Evolutionary conservation across 2,888 invertebrate genomes (phyloP).

Genomic region (Scaptomyza flava): DNA sequence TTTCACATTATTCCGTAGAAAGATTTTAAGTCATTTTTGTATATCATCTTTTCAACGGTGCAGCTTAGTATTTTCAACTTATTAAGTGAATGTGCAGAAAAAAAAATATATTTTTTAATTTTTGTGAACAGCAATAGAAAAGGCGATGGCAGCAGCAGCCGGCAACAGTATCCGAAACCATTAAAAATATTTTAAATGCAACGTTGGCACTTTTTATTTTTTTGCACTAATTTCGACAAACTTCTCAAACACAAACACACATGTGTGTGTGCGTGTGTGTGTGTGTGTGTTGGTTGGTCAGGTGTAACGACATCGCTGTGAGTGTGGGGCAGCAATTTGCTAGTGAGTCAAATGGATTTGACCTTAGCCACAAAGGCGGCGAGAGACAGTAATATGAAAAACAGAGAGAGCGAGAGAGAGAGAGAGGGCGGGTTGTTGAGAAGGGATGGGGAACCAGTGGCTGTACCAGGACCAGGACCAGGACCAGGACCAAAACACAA

Average conservation of each 20-base stretch:
- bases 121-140: conserved; percentile 18
- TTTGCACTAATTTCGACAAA: conserved; percentile 65
- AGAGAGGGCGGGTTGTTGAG: too few species aligned
- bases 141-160: conserved; percentile 16
- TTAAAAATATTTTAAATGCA: conserved; percentile 76
- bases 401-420: too few species aligned
- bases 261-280: conserved; percentile 8
- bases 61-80: background rate
- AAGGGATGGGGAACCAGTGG: conserved; percentile 7
- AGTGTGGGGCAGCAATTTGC: conserved; percentile 69
- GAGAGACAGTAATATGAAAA: conserved; percentile 27
- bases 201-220: conserved; percentile 65
- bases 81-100: background rate
- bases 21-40: too few species aligned
- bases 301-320: conserved; percentile 68
- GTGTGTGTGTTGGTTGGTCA: conserved; percentile 54
- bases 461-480: too few species aligned
- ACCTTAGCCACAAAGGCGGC: conserved; percentile 69
- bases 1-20: too few species aligned
- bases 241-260: conserved; percentile 4
- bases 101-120: conserved; percentile 26
- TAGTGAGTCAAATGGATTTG: conserved; percentile 79
- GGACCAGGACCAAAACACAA: background rate
- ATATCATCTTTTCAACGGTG: too few species aligned
- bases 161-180: conserved; percentile 53